Evolutionary conservation across 1,140 invertebrate species (phyloP).

Genomic region (Sitophilus oryzae): DNA sequence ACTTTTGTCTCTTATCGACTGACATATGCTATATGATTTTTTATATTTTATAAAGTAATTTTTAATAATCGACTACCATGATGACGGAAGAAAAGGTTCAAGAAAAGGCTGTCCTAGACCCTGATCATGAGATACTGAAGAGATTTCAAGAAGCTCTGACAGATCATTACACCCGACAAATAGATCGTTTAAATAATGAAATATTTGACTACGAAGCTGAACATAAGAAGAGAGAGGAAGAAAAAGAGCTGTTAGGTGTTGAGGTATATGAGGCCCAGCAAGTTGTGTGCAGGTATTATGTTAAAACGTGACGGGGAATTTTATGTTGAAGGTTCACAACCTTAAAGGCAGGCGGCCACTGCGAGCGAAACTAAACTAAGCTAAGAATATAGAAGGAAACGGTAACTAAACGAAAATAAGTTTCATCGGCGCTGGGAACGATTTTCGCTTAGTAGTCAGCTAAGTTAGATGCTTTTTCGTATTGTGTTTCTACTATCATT

Average conservation of each 20-base stretch:
- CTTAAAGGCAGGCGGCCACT: no score
- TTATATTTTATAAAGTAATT: conserved; percentile 1
- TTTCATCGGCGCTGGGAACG: no score
- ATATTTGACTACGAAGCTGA: conserved; percentile 46
- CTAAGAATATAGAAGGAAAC: no score
- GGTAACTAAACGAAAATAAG: no score
- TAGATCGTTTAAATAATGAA: conserved; percentile 52
- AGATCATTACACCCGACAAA: conserved; percentile 51
- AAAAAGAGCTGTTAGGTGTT: conserved; percentile 35
- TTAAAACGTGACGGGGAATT: no score
- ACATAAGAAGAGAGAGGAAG: conserved; percentile 30
- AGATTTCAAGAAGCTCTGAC: conserved; percentile 58
- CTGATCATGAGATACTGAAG: conserved; percentile 59
- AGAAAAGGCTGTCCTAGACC: conserved; percentile 44
- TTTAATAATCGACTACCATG: conserved; percentile 6
- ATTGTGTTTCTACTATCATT: no score
- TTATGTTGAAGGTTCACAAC: no score
- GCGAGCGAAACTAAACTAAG: no score
- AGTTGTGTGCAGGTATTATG: conserved; percentile 23
- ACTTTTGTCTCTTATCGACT: not conserved
- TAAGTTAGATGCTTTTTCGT: no score
- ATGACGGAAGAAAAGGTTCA: conserved; percentile 5
- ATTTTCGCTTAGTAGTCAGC: no score
- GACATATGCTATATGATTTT: not conserved
- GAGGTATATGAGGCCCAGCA: conserved; percentile 38